Conservation (phyloP, 30 jellyfish, hydroid and myxozoan genomes). For the Phacellophora camtschatica region DNA sequence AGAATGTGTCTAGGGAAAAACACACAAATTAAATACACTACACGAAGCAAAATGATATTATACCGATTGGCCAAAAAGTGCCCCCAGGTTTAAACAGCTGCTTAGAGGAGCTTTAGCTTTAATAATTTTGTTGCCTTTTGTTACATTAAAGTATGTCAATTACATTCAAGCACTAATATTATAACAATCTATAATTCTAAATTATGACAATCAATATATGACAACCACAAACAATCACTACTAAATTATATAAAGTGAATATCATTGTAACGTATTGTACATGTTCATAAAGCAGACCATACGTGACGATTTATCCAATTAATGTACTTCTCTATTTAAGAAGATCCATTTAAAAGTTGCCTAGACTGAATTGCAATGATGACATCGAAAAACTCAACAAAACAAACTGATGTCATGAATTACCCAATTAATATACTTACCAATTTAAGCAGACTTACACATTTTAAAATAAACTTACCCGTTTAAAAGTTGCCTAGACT, state of each 20-base stretch:
- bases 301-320: too few relatives aligned
- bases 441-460: neutral
- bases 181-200: too few relatives aligned
- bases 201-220: too few relatives aligned
- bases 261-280: too few relatives aligned
- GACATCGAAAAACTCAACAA: slow-evolving; percentile 50
- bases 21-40: neutral
- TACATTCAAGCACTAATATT: too few relatives aligned
- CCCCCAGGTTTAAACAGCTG: neutral
- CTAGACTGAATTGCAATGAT: slow-evolving; percentile 64
- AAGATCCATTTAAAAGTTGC: slow-evolving; percentile 57
- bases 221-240: too few relatives aligned
- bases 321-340: too few relatives aligned
- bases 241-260: too few relatives aligned
- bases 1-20: slow-evolving; percentile 51
- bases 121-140: too few relatives aligned
- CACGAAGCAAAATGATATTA: neutral
- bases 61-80: neutral
- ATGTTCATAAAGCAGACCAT: too few relatives aligned
- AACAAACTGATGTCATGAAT: neutral
- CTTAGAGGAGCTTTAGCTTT: too few relatives aligned
- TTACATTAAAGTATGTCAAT: too few relatives aligned
- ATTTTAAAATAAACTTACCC: slow-evolving; percentile 54
- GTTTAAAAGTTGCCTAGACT: slow-evolving; percentile 68
- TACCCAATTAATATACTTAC: neutral